Percentiles rank a stretch among this genome's conserved stretches.
phyloP scores from a whole-genome alignment of 2,797 vertebrate genomes.

The Jordanella pulchra region DNA sequence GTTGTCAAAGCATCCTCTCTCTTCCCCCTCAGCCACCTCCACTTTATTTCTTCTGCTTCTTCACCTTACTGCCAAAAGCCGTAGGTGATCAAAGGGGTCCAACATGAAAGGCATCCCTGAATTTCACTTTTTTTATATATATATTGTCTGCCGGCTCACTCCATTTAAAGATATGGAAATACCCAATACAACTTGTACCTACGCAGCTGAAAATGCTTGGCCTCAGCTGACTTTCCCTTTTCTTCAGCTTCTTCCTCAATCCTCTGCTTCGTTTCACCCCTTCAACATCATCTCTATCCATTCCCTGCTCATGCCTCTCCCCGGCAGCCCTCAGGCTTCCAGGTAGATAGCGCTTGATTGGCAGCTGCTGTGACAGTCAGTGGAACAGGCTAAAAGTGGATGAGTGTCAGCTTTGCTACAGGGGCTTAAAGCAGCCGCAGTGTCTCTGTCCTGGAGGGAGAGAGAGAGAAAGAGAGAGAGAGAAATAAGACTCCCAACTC shows the following conservation, averaged over 20 bases:
- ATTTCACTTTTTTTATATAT: conserved; percentile 44
- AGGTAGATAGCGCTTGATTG: conserved; percentile 73
- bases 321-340: conserved; percentile 63
- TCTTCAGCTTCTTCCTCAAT: conserved; percentile 27
- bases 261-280: conserved; percentile 39
- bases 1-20: conserved; percentile 66
- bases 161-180: conserved; percentile 70
- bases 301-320: conserved; percentile 46
- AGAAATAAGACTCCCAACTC: conserved; percentile 61
- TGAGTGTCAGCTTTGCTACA: conserved; percentile 73
- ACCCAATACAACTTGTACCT: conserved; percentile 43
- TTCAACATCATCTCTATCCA: conserved; percentile 55
- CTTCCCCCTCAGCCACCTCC: conserved; percentile 53
- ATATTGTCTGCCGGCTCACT: conserved; percentile 50
- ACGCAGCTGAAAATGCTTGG: conserved; percentile 33
- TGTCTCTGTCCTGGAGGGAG: conserved; percentile 52
- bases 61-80: conserved; percentile 61
- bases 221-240: conserved; percentile 40
- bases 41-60: conserved; percentile 54
- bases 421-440: conserved; percentile 67
- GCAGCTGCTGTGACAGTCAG: conserved; percentile 73
- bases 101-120: conserved; percentile 76
- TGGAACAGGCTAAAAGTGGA: conserved; percentile 68
- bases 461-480: conserved; percentile 8
- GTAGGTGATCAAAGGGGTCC: conserved; percentile 72